Evolutionary conservation across 2,113 vertebrate species (phyloP), one percentile per base, ranked within the genome.

Genomic region (Myotis yumanensis): DNA sequence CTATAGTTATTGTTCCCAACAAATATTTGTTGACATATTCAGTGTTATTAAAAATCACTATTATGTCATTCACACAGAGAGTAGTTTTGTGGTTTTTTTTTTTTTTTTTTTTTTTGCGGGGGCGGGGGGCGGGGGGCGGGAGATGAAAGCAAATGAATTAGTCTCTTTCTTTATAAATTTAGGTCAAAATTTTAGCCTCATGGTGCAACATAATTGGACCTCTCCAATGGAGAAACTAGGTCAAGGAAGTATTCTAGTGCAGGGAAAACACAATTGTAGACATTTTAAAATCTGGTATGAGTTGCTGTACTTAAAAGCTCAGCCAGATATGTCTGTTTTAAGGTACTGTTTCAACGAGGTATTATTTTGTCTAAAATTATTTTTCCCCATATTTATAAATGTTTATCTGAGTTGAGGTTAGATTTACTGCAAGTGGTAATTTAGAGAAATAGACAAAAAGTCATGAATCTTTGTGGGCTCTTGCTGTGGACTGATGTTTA

Each of bases 161-260:
- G 52, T 92, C 35, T 96, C 46, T 84, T 94, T 16, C 86, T 57
- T 93, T 92, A 86, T 54, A 95, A 95, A 96, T 90, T 82, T 95
- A 96, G 91, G 82, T 48, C 52, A 94, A 64, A 80, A 57, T 86
- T 92, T 79, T 93, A 89, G 23, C 37, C 28, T 95, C 16, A 79
- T 28, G 37, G 2, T 95, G 11, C 79, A 95, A 69, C 2, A 30
- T 83, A 83, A 92, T 92, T 95, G 77, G 46, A 73, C 32, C n/a
- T 82, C 23, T 86, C 48, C 73, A 69, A 48, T 80, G 35, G 75
- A 86, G 32, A 96, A 95, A 95, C 35, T 96, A 96, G 94, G 91
- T 94, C 91, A 96, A 52, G 16, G 52, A 84, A 92, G 43, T 77
- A 69, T 62, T 79, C 28, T 12, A 43, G 35, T 62, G 9, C 9